phyloP scores from a whole-genome alignment of 2,113 vertebrate genomes.

The Cygnus atratus region DNA sequence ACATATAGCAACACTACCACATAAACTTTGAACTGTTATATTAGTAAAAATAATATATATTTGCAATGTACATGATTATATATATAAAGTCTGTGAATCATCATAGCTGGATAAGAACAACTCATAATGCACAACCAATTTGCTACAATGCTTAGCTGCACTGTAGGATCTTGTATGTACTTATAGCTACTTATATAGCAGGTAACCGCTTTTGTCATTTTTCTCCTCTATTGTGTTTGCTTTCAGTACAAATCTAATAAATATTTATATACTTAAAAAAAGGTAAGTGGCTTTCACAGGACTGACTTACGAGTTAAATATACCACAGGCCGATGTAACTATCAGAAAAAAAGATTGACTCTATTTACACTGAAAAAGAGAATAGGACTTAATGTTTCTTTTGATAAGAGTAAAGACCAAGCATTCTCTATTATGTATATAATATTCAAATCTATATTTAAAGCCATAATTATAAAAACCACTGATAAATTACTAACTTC shows the following conservation, averaged over 20 bases:
- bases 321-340: background rate
- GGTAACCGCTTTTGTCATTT: background rate
- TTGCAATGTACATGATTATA: background rate
- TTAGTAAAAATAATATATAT: background rate
- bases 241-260: background rate
- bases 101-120: background rate
- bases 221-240: background rate
- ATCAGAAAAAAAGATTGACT: background rate
- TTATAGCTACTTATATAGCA: background rate
- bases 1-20: background rate
- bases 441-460: background rate
- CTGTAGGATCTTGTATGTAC: background rate
- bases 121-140: background rate
- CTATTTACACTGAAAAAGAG: background rate
- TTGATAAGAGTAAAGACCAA: background rate
- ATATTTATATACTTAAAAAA: conserved; percentile 21
- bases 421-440: background rate
- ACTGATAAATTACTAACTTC: background rate
- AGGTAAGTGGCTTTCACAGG: background rate
- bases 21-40: background rate
- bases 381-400: background rate
- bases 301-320: background rate
- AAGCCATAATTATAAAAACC: background rate
- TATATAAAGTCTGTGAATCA: background rate
- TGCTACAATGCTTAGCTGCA: background rate